Evolutionary conservation across 2,113 vertebrate genomes (phyloP).

Genomic region (Salvelinus sp.): DNA sequence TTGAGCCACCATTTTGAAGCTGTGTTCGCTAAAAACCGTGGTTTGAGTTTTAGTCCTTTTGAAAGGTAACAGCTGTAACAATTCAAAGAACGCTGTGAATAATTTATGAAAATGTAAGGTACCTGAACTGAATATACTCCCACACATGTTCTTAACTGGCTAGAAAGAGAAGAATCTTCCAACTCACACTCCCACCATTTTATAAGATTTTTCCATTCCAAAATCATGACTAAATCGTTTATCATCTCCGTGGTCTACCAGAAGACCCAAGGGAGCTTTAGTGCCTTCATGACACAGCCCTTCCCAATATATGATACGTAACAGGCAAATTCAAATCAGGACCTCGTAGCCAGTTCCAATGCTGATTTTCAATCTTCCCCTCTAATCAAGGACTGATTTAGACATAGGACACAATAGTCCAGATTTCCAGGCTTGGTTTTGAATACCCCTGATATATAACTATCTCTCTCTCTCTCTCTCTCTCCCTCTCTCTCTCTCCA

Average conservation of each 20-base stretch:
- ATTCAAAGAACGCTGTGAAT: not conserved
- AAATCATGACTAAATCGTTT: no score
- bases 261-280: no score
- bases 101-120: not conserved
- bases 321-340: no score
- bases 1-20: slow-evolving; percentile 24
- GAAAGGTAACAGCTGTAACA: not conserved
- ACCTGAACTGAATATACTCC: slow-evolving; percentile 1
- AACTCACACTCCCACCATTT: not conserved
- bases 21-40: slow-evolving; percentile 17
- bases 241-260: no score
- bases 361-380: no score
- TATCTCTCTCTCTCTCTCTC: not conserved
- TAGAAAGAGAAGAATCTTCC: not conserved
- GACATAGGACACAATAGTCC: no score
- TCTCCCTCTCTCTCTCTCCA: slow-evolving; percentile 40
- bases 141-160: not conserved
- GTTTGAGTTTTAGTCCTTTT: slow-evolving; percentile 25
- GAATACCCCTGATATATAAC: not conserved
- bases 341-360: no score
- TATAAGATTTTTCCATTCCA: no score
- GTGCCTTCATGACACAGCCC: no score
- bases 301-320: no score
- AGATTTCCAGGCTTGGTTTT: not conserved
- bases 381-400: no score